Percentiles rank a stretch among this genome's conserved stretches.
Conservation (phyloP, 1,140 invertebrate genomes). For the Heliconius congener region DNA sequence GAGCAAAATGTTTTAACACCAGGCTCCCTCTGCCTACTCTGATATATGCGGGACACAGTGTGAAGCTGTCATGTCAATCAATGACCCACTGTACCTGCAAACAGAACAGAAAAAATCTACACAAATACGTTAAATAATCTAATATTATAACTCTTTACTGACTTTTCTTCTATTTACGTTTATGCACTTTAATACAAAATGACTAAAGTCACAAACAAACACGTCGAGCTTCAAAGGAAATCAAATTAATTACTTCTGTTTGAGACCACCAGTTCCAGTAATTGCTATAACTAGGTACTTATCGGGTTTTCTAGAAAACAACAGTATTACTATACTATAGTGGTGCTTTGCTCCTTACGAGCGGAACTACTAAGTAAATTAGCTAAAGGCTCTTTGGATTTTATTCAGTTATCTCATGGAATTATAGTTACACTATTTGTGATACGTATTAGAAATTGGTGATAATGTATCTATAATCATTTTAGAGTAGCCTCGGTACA, state of each 20-base stretch:
- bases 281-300: not conserved
- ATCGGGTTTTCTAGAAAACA: not conserved
- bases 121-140: no score
- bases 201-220: not conserved
- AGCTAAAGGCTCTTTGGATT: conserved; percentile 1
- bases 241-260: conserved; percentile 3
- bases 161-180: no score
- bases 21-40: no score
- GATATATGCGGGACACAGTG: no score
- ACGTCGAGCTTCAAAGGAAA: not conserved
- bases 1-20: no score
- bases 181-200: not conserved
- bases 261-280: not conserved
- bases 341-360: not conserved
- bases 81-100: no score
- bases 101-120: no score
- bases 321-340: not conserved
- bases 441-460: not conserved
- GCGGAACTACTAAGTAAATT: not conserved
- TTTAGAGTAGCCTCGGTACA: no score
- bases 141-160: no score
- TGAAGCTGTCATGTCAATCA: no score
- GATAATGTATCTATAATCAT: not conserved
- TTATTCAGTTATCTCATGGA: not conserved
- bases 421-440: not conserved